Evolutionary conservation across 2,888 invertebrate genomes (phyloP), one percentile per base, ranked within the genome.

Genomic region (Pyrrhia umbra): DNA sequence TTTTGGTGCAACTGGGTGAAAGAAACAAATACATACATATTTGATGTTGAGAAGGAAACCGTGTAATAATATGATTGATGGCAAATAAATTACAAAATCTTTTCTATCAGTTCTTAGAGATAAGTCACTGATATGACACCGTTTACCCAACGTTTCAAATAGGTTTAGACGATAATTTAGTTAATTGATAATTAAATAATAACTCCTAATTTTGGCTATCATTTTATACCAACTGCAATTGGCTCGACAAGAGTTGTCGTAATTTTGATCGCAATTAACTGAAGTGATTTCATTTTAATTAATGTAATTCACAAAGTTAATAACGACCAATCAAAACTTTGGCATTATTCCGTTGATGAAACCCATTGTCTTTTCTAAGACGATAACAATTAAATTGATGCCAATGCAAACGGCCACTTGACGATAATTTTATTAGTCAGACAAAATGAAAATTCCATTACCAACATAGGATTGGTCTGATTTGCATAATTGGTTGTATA

Each of bases 301-400:
- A 30, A 62, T 30, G 18, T 34, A 21, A 37, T 47, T 47, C 21
- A 34, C 16, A 40, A 56, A 61, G 16, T 65, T 46, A 50, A 34
- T 61, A 61, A 66, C 51, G 51, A 25, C 25, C 50, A 39, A 51
- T 61, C 34, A 47, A 51, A 62, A 66, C 37, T 66, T 56, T 37
- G n/a, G 46, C 21, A 43, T 60, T 6, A 39, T 45, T 45, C 42
- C 46, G 10, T 27, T 27, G 47, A 54, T 23, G 47, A 54, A 49
- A 47, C 23, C 34, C 23, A 0, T 13, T 34, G 34, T 34, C 34
- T 34, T 34, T 34, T 34, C 13, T 34, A 34, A 13, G 34, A n/a
- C 34, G 8, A 40, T 10, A 34, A 59, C 8, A 43, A 13, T 55
- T 40, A 30, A 50, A 49, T 4, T 37, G 54, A 50, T 27, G 18